Conservation (phyloP, 2,797 vertebrate genomes). For the Gymnoscopelus microlampas region DNA sequence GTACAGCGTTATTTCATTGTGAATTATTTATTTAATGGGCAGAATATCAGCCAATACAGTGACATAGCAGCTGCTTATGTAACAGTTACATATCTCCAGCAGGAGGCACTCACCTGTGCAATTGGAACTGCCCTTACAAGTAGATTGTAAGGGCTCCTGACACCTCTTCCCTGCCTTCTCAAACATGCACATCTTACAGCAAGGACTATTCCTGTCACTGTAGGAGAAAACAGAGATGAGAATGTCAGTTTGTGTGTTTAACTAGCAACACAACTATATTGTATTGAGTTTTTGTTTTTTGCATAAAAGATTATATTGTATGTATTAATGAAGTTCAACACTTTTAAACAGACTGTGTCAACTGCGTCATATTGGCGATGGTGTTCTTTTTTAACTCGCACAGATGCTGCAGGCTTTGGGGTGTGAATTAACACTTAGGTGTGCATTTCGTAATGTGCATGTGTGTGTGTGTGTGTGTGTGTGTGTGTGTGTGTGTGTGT, state of each 20-base stretch:
- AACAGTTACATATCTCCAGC: constrained; percentile 35
- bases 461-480: neutral
- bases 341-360: neutral
- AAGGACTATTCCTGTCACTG: constrained; percentile 96
- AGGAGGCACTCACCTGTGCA: constrained; percentile 88
- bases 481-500: neutral
- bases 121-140: constrained; percentile 92
- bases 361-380: neutral
- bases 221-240: constrained; percentile 18
- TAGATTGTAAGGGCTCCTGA: constrained; percentile 91
- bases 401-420: neutral
- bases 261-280: neutral
- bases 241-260: neutral
- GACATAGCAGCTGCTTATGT: neutral
- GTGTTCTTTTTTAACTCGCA: neutral
- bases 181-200: constrained; percentile 90
- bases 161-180: constrained; percentile 87
- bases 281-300: no score
- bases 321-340: neutral
- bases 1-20: neutral
- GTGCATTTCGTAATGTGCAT: neutral
- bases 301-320: neutral
- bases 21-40: neutral
- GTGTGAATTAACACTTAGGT: neutral
- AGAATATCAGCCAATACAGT: neutral